Percentiles rank a stretch among this genome's conserved stretches.
These are phyloP conservation scores for Gallinago jamesoni DNA, from an alignment of 2,113 vertebrate genomes.

Conservation along the genomic window DNA sequence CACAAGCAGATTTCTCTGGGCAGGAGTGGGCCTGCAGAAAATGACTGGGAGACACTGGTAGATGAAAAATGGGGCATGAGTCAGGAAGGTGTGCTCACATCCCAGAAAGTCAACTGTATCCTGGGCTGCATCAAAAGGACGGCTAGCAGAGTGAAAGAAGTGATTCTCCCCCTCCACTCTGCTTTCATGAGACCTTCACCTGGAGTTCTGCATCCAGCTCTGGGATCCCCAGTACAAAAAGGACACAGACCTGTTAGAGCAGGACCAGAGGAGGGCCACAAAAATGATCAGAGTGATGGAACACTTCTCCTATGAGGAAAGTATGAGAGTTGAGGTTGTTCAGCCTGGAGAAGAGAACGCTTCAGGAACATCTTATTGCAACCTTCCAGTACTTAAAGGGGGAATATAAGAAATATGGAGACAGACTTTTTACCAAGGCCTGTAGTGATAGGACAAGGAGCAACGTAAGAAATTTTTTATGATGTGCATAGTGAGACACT, in stretches of 20 bases:
- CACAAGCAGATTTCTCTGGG: neutral
- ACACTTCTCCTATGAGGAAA: neutral
- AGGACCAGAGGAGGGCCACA: neutral
- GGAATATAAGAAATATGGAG: neutral
- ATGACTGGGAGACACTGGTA: accelerated
- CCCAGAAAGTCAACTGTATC: neutral
- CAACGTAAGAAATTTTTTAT: neutral
- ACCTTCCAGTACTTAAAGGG: neutral
- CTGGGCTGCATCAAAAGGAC: neutral
- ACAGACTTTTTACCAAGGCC: neutral
- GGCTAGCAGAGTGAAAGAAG: neutral
- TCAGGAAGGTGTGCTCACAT: accelerated
- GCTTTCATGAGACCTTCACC: neutral
- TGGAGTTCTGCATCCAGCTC: neutral
- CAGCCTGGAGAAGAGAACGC: neutral
- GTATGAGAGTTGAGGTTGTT: neutral
- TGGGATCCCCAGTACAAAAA: neutral
- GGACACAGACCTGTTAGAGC: neutral
- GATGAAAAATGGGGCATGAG: neutral
- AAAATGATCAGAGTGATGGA: neutral
- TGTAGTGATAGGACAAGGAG: neutral
- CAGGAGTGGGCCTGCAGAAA: neutral
- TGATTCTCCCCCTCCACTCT: neutral
- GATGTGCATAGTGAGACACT: neutral
- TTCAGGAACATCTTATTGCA: neutral